Conservation (phyloP, 2,113 vertebrate genomes). For the Lichenostomus cassidix region DNA sequence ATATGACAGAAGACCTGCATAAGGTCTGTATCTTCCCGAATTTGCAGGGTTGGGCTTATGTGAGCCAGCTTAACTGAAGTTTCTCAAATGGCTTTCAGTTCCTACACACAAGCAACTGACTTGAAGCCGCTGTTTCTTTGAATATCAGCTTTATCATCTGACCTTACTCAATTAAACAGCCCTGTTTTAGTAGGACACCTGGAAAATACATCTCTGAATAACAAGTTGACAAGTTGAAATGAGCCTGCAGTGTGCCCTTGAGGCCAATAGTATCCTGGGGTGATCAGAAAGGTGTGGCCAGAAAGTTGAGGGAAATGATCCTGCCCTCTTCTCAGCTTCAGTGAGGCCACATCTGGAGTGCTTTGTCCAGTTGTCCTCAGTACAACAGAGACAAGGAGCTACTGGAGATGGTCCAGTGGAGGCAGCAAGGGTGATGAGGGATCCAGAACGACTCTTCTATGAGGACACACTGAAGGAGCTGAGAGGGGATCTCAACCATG, state of each 20-base stretch:
- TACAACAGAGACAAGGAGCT: not conserved
- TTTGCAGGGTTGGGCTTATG: not conserved
- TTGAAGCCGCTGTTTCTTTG: not conserved
- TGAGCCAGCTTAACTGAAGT: not conserved
- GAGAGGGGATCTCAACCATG: too few species aligned
- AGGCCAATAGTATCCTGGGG: not conserved
- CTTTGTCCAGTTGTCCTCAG: not conserved
- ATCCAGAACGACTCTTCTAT: too few species aligned
- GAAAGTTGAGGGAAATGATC: fast-evolving
- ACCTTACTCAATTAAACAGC: not conserved
- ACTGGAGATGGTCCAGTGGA: too few species aligned
- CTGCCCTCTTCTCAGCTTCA: not conserved
- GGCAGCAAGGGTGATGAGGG: too few species aligned
- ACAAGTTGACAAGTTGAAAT: not conserved
- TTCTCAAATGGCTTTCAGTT: not conserved
- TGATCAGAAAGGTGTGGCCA: fast-evolving
- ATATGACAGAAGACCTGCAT: not conserved
- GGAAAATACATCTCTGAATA: not conserved
- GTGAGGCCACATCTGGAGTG: not conserved
- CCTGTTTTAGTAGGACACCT: not conserved
- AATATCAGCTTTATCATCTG: not conserved
- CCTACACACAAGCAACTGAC: not conserved
- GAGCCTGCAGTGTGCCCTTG: fast-evolving
- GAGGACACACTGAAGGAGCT: not conserved
- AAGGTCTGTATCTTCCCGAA: not conserved